Evolutionary conservation across 2,797 vertebrate species (phyloP), one percentile per base, ranked within the genome.

Genomic region (Cephalopachus bancanus): DNA sequence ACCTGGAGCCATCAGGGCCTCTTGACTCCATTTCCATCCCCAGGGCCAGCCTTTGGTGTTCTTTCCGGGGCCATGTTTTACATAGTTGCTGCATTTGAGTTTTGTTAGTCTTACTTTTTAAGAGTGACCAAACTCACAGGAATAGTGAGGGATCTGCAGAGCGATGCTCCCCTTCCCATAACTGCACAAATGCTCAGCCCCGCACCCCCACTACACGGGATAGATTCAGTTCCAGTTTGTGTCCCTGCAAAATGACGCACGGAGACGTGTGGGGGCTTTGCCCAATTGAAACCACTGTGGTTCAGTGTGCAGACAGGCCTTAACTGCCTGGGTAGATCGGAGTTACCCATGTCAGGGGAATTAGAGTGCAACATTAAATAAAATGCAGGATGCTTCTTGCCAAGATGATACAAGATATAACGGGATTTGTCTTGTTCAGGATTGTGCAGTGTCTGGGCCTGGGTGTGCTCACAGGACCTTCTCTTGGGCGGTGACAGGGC

Each of bases 81-180:
- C 14, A 15, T 15, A 67, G 55, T 51, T 79, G 11, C n/a, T 72
- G 55, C 9, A 17, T 91, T 83, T 78, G 16, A 9, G 20, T 75
- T 94, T 33, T 74, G 37, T 67, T 95, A 87, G 74, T 65, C 88
- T 85, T 51, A 53, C 10, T 33, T 84, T 76, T n/a, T 76, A 49
- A 81, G 84, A 83, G 57, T 17, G 44, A 55, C 5, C 11, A 22
- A 44, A 37, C 20, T 86, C 78, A 15, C 24, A 37, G 60, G 86
- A 81, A 22, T 51, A 37, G 30, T 10, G 33, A 78, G 55, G 53
- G 85, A 7, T 19, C 51, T 16, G 1, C 12, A 10, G 83, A 44
- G 49, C 22, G 19, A 37, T 1, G 4, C 75, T 28, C n/a, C 8
- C 37, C 51, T 75, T 44, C 22, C 51, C 11, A 3, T 5, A 14